Evolutionary conservation across 2,797 vertebrate species (phyloP).

Genomic region (Peromyscus nudipes): DNA sequence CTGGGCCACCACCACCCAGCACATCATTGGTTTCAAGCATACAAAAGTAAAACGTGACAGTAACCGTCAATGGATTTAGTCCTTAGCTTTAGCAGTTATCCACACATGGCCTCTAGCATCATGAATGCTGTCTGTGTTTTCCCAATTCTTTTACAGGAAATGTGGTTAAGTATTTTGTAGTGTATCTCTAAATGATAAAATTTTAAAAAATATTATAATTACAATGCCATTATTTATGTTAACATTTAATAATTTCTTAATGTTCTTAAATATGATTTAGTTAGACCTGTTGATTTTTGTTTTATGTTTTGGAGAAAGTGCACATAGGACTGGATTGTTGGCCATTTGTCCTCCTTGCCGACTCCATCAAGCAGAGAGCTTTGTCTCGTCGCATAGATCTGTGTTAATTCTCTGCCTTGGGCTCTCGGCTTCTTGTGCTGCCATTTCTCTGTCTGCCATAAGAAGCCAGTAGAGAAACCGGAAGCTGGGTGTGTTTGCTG

Average conservation of each 20-base stretch:
- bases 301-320: background rate
- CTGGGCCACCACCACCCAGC: background rate
- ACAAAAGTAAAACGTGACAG: background rate
- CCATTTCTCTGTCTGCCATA: constrained; percentile 33
- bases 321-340: constrained; percentile 27
- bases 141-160: constrained; percentile 56
- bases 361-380: constrained; percentile 21
- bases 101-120: background rate
- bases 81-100: constrained; percentile 13
- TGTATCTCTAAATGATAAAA: constrained; percentile 23
- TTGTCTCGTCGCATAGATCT: constrained; percentile 45
- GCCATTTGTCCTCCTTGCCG: constrained; percentile 16
- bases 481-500: constrained; percentile 2
- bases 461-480: background rate
- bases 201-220: background rate
- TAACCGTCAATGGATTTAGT: background rate
- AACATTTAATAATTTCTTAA: constrained; percentile 18
- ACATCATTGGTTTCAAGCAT: background rate
- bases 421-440: constrained; percentile 24
- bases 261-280: background rate
- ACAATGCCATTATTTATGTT: constrained; percentile 15
- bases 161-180: background rate
- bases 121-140: background rate
- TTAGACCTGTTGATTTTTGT: constrained; percentile 59
- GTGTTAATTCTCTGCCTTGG: constrained; percentile 34